Conservation (phyloP, 2,113 vertebrate genomes). For the Python bivittatus region DNA sequence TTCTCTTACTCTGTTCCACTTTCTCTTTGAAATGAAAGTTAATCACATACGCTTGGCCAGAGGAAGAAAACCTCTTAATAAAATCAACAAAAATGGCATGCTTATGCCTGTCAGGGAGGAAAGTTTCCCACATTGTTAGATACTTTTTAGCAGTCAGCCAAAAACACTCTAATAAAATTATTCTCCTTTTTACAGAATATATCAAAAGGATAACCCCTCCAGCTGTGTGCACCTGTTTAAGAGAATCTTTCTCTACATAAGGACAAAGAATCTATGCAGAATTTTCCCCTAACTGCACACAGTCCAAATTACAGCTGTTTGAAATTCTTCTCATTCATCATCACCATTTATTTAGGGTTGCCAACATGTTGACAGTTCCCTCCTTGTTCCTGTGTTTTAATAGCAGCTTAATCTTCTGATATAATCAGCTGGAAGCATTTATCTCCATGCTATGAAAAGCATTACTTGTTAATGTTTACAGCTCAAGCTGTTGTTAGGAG, state of each 20-base stretch:
- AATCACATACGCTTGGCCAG: neutral
- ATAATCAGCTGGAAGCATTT: neutral
- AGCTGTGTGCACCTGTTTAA: neutral
- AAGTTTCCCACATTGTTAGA: neutral
- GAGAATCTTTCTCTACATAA: neutral
- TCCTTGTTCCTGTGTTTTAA: neutral
- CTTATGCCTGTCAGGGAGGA: neutral
- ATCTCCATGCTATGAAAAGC: neutral
- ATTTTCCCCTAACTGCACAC: neutral
- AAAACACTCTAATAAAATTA: neutral
- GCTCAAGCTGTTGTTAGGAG: neutral
- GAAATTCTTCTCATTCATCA: neutral
- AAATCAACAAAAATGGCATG: neutral
- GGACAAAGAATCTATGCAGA: neutral
- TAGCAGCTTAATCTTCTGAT: neutral
- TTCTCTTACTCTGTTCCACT: neutral
- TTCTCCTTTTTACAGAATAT: neutral
- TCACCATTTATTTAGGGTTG: neutral
- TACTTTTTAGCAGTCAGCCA: neutral
- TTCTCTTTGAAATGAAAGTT: neutral
- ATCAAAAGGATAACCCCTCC: neutral
- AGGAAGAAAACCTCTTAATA: neutral
- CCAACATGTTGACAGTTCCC: neutral
- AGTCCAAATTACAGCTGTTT: neutral
- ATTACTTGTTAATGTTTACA: neutral